These are phyloP conservation scores for Berghia stephanieae DNA, from an alignment of 1,140 invertebrate species.

Conservation along the genomic window DNA sequence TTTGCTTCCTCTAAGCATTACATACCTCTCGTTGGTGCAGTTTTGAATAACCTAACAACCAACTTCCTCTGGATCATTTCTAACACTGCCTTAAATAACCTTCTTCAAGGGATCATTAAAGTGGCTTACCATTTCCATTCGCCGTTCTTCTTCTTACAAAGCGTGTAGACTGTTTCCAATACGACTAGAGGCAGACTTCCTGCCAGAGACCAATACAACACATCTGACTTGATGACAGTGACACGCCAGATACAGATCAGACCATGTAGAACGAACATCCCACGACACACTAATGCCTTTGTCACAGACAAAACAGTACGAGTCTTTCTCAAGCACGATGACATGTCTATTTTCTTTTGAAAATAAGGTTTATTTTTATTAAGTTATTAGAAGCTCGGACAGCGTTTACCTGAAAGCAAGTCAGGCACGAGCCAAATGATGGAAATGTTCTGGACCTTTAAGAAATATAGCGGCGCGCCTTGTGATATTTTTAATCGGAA, in stretches of 20 bases:
- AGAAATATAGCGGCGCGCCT: not conserved
- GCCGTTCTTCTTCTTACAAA: conserved; percentile 58
- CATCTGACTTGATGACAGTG: conserved; percentile 55
- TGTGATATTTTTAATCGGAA: not conserved
- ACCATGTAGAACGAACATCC: conserved; percentile 60
- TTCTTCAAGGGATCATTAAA: not conserved
- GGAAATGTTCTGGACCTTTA: not conserved
- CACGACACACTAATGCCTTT: conserved; percentile 41
- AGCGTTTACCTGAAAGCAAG: not conserved
- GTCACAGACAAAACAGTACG: conserved; percentile 30
- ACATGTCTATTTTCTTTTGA: conserved; percentile 1
- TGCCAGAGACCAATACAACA: conserved; percentile 59
- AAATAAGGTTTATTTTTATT: not conserved
- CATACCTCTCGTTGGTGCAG: no score
- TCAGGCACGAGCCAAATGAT: not conserved
- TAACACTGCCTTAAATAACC: not conserved
- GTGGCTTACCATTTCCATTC: conserved; percentile 66
- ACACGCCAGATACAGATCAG: conserved; percentile 63
- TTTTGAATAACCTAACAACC: no score
- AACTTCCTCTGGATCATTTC: not conserved
- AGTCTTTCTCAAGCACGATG: conserved; percentile 32
- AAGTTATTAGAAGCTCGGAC: not conserved
- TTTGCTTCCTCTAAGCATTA: no score
- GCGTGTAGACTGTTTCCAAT: conserved; percentile 58
- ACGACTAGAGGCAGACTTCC: conserved; percentile 52